Conservation (phyloP, 1,140 invertebrate species). For the Aphaenogaster ashmeadi region DNA sequence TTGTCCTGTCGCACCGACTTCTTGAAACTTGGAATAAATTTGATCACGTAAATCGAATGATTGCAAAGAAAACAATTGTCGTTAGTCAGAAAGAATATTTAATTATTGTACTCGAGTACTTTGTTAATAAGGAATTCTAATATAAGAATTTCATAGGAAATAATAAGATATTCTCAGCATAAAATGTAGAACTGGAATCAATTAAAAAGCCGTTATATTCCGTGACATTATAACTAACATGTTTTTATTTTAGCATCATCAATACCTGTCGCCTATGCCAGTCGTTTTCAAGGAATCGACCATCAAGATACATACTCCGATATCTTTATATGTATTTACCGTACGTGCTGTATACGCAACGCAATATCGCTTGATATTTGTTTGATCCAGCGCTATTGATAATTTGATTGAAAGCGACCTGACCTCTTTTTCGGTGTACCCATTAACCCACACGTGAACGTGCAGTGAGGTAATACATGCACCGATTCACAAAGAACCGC, state of each 20-base stretch:
- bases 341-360: not conserved
- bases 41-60: slow-evolving; percentile 25
- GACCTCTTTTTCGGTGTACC: slow-evolving; percentile 3
- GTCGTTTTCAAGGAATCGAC: not conserved
- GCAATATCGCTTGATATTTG: not conserved
- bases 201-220: slow-evolving; percentile 9
- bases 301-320: not conserved
- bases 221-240: not conserved
- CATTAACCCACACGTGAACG: not conserved
- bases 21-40: not conserved
- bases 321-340: slow-evolving; percentile 30
- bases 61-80: not conserved
- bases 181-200: not conserved
- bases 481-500: not conserved
- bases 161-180: no score
- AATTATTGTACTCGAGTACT: not conserved
- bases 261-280: not conserved
- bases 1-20: slow-evolving; percentile 47
- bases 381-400: slow-evolving; percentile 29
- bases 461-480: not conserved
- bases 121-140: not conserved
- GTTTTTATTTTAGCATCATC: slow-evolving; percentile 9
- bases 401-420: slow-evolving; percentile 17
- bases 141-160: not conserved
- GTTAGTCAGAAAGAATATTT: not conserved